A percentile compares a stretch with the other conserved stretches of the same genome.
Evolutionary conservation across 64 coral and sea anemone species (phyloP).

Genomic region (Dendrophyllia cribrosa): DNA sequence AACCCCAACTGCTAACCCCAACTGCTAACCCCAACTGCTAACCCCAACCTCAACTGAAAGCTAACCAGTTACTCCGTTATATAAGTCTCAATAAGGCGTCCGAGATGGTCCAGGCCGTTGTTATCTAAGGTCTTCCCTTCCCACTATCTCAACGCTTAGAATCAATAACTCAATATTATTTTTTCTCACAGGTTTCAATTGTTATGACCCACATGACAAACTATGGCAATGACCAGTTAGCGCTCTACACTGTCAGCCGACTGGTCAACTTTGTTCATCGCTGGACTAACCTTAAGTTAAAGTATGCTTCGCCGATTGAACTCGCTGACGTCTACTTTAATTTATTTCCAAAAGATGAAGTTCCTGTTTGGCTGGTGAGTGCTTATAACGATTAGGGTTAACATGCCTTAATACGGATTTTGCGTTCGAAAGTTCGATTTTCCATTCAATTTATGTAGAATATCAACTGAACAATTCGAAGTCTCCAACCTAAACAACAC

Average conservation of each 20-base stretch:
- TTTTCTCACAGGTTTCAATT: slow-evolving; percentile 72
- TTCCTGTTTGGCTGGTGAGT: slow-evolving; percentile 94
- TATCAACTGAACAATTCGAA: no score
- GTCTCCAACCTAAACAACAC: no score
- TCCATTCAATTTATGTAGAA: no score
- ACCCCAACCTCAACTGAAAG: no score
- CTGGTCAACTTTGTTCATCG: slow-evolving; percentile 87
- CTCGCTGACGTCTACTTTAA: slow-evolving; percentile 92
- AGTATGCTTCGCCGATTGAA: slow-evolving; percentile 57
- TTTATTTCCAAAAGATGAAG: slow-evolving; percentile 74
- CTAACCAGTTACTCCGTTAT: no score
- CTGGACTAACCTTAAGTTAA: slow-evolving; percentile 91
- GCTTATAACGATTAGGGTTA: no score
- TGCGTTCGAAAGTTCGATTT: no score
- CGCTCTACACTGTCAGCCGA: slow-evolving; percentile 90
- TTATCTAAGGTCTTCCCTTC: no score
- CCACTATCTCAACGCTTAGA: background rate
- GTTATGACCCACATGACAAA: slow-evolving; percentile 99
- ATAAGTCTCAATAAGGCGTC: no score
- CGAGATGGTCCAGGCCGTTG: no score
- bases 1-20: no score
- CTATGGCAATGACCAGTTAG: slow-evolving; percentile 94
- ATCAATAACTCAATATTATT: background rate
- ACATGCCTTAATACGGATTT: background rate
- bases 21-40: no score